Evolutionary conservation across 2,113 vertebrate species (phyloP).

Genomic region (Meleagris gallopavo): DNA sequence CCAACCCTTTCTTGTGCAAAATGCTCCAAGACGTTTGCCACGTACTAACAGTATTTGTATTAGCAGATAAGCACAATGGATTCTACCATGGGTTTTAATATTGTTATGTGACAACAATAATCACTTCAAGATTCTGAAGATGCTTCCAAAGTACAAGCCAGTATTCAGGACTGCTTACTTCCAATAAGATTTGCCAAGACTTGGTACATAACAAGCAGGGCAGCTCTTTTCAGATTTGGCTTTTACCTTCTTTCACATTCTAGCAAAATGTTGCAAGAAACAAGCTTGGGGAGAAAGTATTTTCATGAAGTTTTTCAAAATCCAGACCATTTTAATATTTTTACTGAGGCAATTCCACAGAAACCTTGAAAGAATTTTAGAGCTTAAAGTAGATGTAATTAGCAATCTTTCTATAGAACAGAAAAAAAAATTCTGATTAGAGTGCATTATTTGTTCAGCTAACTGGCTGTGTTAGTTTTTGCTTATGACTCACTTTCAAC

Average conservation of each 20-base stretch:
- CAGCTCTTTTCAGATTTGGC: not conserved
- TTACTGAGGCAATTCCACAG: not conserved
- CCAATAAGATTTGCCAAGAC: not conserved
- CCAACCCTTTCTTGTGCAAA: not conserved
- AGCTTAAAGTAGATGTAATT: not conserved
- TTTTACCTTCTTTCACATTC: not conserved
- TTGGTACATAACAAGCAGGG: not conserved
- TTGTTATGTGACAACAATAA: rapidly evolving
- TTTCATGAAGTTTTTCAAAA: not conserved
- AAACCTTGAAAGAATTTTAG: not conserved
- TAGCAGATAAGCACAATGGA: not conserved
- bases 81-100: not conserved
- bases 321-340: not conserved
- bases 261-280: not conserved
- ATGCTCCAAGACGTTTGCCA: not conserved
- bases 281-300: not conserved
- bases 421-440: not conserved
- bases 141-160: not conserved
- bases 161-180: not conserved
- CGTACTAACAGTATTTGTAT: not conserved
- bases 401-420: not conserved
- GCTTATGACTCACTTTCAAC: conserved; percentile 50
- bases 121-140: not conserved
- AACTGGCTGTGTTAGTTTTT: conserved; percentile 44
- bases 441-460: not conserved